Conservation (phyloP, 2,797 vertebrate species). For the Cirrhinus mrigala region DNA sequence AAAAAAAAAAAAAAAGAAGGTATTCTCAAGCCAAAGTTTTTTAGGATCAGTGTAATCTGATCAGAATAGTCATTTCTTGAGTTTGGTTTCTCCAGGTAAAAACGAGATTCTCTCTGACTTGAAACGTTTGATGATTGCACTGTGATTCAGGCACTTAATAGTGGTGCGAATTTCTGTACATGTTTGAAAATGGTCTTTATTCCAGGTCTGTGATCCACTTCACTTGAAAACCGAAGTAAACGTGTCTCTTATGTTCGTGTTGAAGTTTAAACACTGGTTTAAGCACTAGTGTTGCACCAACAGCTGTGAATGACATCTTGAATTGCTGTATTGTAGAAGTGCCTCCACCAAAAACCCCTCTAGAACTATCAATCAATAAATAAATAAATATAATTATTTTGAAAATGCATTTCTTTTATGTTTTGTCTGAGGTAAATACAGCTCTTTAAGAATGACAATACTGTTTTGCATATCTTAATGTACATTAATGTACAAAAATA, state of each 20-base stretch:
- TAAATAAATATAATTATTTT: constrained; percentile 15
- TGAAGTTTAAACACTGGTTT: constrained; percentile 15
- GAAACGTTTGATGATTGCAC: neutral
- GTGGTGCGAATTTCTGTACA: neutral
- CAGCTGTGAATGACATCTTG: constrained; percentile 21
- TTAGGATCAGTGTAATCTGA: neutral
- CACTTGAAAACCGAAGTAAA: constrained; percentile 50
- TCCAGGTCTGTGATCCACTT: neutral
- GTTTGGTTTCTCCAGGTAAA: neutral
- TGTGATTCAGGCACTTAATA: constrained; percentile 2
- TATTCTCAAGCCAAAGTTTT: constrained; percentile 24
- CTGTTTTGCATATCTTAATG: too few species aligned
- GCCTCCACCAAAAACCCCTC: constrained; percentile 1
- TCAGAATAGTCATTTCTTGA: neutral
- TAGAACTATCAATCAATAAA: neutral
- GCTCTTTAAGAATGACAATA: neutral
- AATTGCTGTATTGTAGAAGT: constrained; percentile 35
- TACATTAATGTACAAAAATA: neutral
- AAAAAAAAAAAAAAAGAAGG: too few species aligned
- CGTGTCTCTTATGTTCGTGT: constrained; percentile 42
- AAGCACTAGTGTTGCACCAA: constrained; percentile 23
- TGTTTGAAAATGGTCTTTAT: neutral
- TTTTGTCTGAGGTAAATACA: too few species aligned
- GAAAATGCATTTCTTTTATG: neutral
- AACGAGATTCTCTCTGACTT: neutral